Percentiles rank a stretch among this genome's conserved stretches.
phyloP scores from a whole-genome alignment of 2,797 vertebrate species.

The Sebastes itinus region DNA sequence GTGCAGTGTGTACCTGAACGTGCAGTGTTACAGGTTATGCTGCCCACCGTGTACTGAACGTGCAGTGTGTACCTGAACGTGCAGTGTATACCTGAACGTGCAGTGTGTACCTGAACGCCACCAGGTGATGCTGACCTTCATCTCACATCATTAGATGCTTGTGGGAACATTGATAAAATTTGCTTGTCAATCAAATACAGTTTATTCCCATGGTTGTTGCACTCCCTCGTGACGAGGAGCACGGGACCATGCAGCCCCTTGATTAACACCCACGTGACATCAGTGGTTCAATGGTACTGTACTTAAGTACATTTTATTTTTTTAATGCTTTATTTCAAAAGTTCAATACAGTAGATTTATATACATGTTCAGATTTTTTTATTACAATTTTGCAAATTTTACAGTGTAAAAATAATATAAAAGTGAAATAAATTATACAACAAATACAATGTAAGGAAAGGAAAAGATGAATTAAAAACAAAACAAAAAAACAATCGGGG shows the following conservation, averaged over 20 bases:
- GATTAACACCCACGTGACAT: not conserved
- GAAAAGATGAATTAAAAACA: too few species aligned
- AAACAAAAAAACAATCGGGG: too few species aligned
- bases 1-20: not conserved
- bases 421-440: too few species aligned
- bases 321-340: too few species aligned
- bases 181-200: not conserved
- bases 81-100: not conserved
- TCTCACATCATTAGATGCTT: not conserved
- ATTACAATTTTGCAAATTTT: too few species aligned
- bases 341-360: too few species aligned
- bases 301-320: not conserved
- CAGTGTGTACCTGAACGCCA: not conserved
- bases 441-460: too few species aligned
- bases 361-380: too few species aligned
- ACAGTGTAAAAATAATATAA: too few species aligned
- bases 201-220: not conserved
- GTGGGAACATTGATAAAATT: not conserved
- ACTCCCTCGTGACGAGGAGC: not conserved
- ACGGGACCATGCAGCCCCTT: not conserved
- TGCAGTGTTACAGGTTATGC: not conserved
- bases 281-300: not conserved
- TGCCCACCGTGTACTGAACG: not conserved
- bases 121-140: not conserved
- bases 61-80: not conserved